Base-by-base conservation (phyloP, 2,797 vertebrate genomes). In the Ambastaia sidthimunki region DNA sequence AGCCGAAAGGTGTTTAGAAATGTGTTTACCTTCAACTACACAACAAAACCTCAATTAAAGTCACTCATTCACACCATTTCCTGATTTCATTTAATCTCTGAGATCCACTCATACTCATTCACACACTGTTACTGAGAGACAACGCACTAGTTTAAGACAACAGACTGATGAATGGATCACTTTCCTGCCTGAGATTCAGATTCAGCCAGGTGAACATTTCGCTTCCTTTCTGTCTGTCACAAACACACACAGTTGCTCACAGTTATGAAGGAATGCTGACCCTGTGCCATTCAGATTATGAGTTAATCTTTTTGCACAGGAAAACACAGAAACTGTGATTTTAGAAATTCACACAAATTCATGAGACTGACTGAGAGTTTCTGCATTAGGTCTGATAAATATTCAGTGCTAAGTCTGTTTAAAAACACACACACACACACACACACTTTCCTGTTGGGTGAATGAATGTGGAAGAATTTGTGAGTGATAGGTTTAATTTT, bases 241-340 rank as follows among this genome's bases (percentile, higher is more conserved):
- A 68, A 57, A 41, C 3, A 44, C 41, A 41, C 62, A 1, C 25
- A 31, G 28, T 66, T 28, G 18, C 41, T 65, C 50, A 75, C 15
- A 54, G 21, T 34, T 73, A n/a, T 68, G 18, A 55, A 44, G 15
- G n/a, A 50, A 6, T 21, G 48, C 52, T 62, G 50, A 78, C 63
- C 60, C 73, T 86, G 80, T 80, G 48, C 63, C 59, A 81, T 44
- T 34, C 23, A 31, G 5, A 67, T 67, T 47, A 62, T 44, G 21
- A 37, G 60, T 78, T 59, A 78, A 54, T 74, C 66, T 47, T 5
- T 62, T n/a, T 41, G 67, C 57, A 25, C 34, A 41, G 23, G 4
- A 50, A 41, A 41, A 41, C 37, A 41, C 7, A 71, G n/a, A 31
- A 62, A 16, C 13, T 16, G 74, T 54, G 7, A 66, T 25, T 65